Evolutionary conservation across 2,797 vertebrate species (phyloP), one percentile per base, ranked within the genome.

Genomic region (Sciaenops ocellatus): DNA sequence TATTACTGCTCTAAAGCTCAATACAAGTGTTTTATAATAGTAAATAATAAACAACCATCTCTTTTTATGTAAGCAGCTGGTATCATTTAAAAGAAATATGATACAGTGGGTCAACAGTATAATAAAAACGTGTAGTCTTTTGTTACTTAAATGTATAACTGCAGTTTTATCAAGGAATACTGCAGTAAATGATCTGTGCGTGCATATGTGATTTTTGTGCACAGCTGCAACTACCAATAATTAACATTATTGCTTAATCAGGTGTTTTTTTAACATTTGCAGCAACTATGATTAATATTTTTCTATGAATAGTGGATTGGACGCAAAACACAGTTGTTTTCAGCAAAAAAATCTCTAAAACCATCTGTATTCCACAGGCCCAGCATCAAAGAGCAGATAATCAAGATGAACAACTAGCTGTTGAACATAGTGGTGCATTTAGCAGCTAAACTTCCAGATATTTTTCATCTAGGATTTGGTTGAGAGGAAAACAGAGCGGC

Each of bases 11-110:
- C n/a, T 63, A 28, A 59, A 73, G 59, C 61, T 62, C 73, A 77
- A 83, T 68, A 24, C 28, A 30, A 63, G 47, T 22, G 16, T 59
- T 68, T 60, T 62, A 57, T 24, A 64, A 65, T 62, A 59, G 41
- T 48, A 61, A 79, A 69, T 30, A 68, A 69, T n/a, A 56, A 18
- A 20, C 9, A 52, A 44, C 44, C 11, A 54, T 44, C 9, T 63
- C 5, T 48, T 84, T 81, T 82, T 79, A 69, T 83, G 62, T 30
- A 26, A 62, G 59, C 80, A 77, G 64, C n/a, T 76, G 72, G 30
- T 44, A 26, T 74, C 47, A 48, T 82, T 44, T 66, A 60, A 60
- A 38, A 69, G 38, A 72, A 60, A 66, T 66, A 51, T 52, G 56
- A 55, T 22, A 38, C 54, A 44, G 15, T 26, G 16, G 22, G 34